Base-by-base conservation (phyloP, 1,140 invertebrate genomes). In the Drosophila nigromelanica region DNA sequence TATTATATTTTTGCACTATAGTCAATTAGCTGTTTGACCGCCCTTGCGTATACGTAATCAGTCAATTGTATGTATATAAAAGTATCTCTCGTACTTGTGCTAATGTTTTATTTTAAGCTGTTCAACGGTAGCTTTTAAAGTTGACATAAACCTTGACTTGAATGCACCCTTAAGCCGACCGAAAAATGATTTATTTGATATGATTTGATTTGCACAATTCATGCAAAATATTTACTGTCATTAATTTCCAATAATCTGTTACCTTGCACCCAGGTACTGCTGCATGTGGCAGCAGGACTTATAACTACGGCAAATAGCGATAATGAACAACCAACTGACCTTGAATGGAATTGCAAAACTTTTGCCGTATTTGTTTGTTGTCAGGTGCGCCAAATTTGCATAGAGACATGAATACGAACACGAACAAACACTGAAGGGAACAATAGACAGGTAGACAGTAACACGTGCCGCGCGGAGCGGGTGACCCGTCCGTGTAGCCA, bases 241-340 rank as follows among this genome's bases (percentile, higher is more conserved):
- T 55, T 55, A 54, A 47, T 56, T 66, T 5, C 6, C 10, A 7
- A 27, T 27, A 27, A 5, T 5, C 27, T 27, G 0, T 30, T 8
- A 11, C 39, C 45, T 39, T n/a, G n/a, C 6, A 6, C 8, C 8
- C n/a, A 14, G 14, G 3, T 48, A 7, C 43, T 21, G 8, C 18
- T 48, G 47, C 33, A 37, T 39, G 14, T n/a, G 5, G 24, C 55
- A 58, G 7, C 51, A 18, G 27, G 14, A n/a, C 27, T 35, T 7
- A 35, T 35, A 35, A 14, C 42, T 71, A 12, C 54, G 54, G 45
- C 69, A 58, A 39, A 14, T 12, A 58, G 69, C 73, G 76, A 83
- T 89, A 87, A 87, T 89, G 83, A 89, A 77, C 76, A 72, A 66
- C 48, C 15, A 21, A 24, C 39, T 85, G 80, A 80, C 80, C 80